phyloP scores from a whole-genome alignment of 92 coral and sea anemone species.

The Phenganax subtilis region DNA sequence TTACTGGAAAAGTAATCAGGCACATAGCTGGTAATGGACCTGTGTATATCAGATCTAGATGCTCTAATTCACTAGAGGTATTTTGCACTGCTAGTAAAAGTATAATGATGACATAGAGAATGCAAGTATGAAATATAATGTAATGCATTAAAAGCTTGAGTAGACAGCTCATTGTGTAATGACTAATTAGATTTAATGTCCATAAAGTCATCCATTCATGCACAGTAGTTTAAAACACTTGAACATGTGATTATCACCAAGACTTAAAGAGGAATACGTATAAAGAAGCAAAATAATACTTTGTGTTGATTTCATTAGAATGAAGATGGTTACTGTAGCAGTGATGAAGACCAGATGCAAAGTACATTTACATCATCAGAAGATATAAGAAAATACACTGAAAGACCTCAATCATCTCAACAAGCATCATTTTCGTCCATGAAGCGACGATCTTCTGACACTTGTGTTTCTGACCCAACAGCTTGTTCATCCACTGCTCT shows the following conservation, averaged over 20 bases:
- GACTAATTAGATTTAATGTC: too few relatives aligned
- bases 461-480: background rate
- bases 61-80: background rate
- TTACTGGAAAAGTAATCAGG: conserved; percentile 37
- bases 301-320: background rate
- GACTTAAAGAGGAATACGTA: too few relatives aligned
- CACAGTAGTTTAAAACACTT: too few relatives aligned
- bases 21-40: conserved; percentile 47
- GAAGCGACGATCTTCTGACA: background rate
- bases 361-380: background rate
- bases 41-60: conserved; percentile 29
- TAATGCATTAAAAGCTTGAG: too few relatives aligned
- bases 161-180: too few relatives aligned
- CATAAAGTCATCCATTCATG: too few relatives aligned
- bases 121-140: too few relatives aligned
- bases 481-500: conserved; percentile 2
- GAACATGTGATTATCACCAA: too few relatives aligned
- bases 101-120: too few relatives aligned
- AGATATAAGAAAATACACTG: background rate
- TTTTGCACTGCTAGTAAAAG: background rate
- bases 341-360: background rate
- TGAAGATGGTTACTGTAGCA: background rate
- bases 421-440: background rate
- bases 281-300: background rate
- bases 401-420: conserved; percentile 2